Evolutionary conservation across 2,113 vertebrate species (phyloP), one percentile per base, ranked within the genome.

Genomic region (Drymodes brunneopygia): DNA sequence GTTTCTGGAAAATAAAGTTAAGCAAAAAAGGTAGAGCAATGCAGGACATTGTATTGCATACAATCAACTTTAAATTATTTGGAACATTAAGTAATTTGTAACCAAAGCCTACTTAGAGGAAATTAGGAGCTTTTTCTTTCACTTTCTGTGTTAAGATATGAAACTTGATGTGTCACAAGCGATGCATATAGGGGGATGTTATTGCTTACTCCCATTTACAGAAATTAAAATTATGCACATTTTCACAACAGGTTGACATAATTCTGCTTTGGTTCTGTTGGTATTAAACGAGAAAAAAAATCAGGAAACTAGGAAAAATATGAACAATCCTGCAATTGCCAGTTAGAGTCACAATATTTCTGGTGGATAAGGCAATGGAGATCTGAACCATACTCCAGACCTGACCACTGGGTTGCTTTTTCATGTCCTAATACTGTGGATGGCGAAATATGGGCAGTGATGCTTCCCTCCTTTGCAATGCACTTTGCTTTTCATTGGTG

Each of bases 121-220:
- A 80, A 53, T 66, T 23, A 58, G 20, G 25, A 87, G 10, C 4
- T 51, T 88, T 86, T 58, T 28, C 47, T 62, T 77, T 78, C 29
- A 44, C 3, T 56, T 94, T 72, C 53, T 61, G 0, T 48, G 14
- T 53, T 80, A 89, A 89, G 14, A 27, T 50, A 21, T 2, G 6
- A 57, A 73, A 58, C 4, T 9, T 80, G 25, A 33, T n/a, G 2
- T 44, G 29, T 79, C 17, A 27, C n/a, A 58, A 58, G 10, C 0
- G 0, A 18, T 14, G 7, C 8, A 7, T 54, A 7, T 25, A 17
- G 5, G 14, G 2, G 22, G 42, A 14, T n/a, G 3, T 44, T 79
- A 47, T 5, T 87, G 18, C 33, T 71, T 74, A 47, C 18, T 40
- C 11, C 23, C 17, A 2, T 5, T 42, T 77, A 38, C 3, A 83